Evolutionary conservation across 2,888 invertebrate genomes (phyloP).

Genomic region (Leptarthrus brevirostris): DNA sequence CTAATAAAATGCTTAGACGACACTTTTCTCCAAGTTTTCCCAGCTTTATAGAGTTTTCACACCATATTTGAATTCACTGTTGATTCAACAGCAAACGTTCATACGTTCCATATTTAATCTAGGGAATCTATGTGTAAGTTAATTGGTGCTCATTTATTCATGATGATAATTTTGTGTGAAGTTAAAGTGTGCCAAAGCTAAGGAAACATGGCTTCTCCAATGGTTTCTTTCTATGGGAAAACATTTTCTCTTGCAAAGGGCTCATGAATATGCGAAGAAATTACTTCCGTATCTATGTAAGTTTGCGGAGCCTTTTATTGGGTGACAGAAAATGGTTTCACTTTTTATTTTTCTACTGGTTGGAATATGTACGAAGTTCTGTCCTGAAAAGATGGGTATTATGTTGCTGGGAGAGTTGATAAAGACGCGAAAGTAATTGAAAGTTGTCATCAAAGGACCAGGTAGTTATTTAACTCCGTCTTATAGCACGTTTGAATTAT

Average conservation of each 20-base stretch:
- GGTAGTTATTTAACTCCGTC: background rate
- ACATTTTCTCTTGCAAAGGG: background rate
- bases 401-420: background rate
- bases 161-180: conserved; percentile 51
- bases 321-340: background rate
- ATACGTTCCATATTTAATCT: conserved; percentile 16
- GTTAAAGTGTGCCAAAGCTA: background rate
- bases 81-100: conserved; percentile 9
- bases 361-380: background rate
- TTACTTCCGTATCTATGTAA: conserved; percentile 30
- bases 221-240: no score
- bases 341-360: background rate
- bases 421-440: conserved; percentile 13
- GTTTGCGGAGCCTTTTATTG: conserved; percentile 9
- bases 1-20: conserved; percentile 32
- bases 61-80: conserved; percentile 23
- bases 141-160: conserved; percentile 52
- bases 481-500: background rate
- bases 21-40: conserved; percentile 26
- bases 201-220: background rate
- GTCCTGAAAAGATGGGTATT: background rate
- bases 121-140: conserved; percentile 39
- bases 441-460: background rate
- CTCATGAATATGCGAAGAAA: conserved; percentile 15
- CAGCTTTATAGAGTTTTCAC: conserved; percentile 26